A percentile compares a stretch with the other conserved stretches of the same genome.
phyloP scores from a whole-genome alignment of 2,888 invertebrate species.

The Autographa gamma region DNA sequence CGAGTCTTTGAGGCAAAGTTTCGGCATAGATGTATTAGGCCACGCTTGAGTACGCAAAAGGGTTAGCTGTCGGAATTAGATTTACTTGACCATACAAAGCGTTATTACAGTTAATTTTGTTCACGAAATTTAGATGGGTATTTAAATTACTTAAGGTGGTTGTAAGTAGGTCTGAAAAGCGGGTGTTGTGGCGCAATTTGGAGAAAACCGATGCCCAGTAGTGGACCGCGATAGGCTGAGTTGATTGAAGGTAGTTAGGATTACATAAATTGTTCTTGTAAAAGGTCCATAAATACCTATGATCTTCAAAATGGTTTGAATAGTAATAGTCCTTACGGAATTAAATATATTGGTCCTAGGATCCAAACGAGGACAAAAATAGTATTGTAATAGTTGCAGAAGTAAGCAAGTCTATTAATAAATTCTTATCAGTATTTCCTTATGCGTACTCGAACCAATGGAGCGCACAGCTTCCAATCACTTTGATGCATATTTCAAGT shows the following conservation, averaged over 20 bases:
- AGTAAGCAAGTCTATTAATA: neutral
- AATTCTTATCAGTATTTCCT: neutral
- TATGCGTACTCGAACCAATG: constrained; percentile 10
- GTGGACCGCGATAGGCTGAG: too few relatives aligned
- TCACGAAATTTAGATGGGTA: neutral
- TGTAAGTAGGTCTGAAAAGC: too few relatives aligned
- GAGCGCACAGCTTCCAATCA: neutral
- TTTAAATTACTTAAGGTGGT: too few relatives aligned
- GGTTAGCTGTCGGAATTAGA: neutral
- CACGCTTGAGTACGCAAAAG: neutral
- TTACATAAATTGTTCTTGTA: too few relatives aligned
- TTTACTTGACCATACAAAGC: neutral
- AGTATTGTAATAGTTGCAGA: neutral
- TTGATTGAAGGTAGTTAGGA: too few relatives aligned
- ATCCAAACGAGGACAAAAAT: neutral
- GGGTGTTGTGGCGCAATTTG: too few relatives aligned
- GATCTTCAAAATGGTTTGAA: too few relatives aligned
- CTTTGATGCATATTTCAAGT: constrained; percentile 5
- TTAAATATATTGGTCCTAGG: neutral
- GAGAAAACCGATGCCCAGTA: too few relatives aligned
- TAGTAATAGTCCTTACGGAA: too few relatives aligned
- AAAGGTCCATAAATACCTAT: too few relatives aligned
- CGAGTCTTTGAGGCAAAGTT: constrained; percentile 23
- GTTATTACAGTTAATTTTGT: neutral
- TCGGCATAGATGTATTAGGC: neutral